Evolutionary conservation across 2,113 vertebrate genomes (phyloP).

Genomic region (Pseudorhombus dupliciocellatus): DNA sequence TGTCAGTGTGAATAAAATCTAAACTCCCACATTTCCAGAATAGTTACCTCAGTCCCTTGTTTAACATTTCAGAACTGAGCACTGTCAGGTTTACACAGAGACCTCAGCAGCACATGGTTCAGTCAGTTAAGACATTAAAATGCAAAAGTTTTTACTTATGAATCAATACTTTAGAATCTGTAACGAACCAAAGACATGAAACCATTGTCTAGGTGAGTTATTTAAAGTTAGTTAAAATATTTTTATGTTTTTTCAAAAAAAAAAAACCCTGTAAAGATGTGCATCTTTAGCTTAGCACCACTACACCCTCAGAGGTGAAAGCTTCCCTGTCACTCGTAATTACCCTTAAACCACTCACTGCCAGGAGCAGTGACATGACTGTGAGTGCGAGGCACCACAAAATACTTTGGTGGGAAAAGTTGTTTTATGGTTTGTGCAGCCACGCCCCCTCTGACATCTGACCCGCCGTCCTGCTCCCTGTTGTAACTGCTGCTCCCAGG

Average conservation of each 20-base stretch:
- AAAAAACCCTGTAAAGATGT: background rate
- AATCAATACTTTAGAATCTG: too few species aligned
- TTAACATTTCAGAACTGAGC: background rate
- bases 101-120: too few species aligned
- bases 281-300: background rate
- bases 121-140: too few species aligned
- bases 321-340: background rate
- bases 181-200: too few species aligned
- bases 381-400: background rate
- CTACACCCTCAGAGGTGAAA: background rate
- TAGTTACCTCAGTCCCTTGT: background rate
- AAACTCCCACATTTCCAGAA: too few species aligned
- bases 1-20: too few species aligned
- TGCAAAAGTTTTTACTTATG: too few species aligned
- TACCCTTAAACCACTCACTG: background rate
- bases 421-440: conserved; percentile 20
- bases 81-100: background rate
- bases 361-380: background rate
- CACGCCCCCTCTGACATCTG: conserved; percentile 27
- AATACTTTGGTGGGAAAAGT: conserved; percentile 27
- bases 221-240: too few species aligned
- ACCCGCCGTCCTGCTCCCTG: background rate
- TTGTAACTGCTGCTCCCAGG: background rate
- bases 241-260: background rate
- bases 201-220: too few species aligned